phyloP scores from a whole-genome alignment of 2,797 vertebrate species.

The Scyliorhinus canicula region DNA sequence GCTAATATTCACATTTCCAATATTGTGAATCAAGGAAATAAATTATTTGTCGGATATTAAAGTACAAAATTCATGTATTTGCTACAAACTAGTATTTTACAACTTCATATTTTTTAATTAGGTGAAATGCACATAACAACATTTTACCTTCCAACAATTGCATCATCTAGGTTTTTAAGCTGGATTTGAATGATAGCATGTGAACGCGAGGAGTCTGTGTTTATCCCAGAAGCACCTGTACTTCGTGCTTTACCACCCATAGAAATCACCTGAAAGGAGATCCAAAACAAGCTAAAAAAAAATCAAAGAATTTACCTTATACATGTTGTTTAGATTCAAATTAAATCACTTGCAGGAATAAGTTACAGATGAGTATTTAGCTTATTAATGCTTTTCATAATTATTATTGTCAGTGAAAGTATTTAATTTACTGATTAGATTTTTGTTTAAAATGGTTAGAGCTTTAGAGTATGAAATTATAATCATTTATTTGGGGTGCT shows the following conservation, averaged over 20 bases:
- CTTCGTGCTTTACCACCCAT: slow-evolving; percentile 74
- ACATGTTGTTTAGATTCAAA: background rate
- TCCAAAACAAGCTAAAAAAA: background rate
- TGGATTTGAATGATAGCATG: slow-evolving; percentile 89
- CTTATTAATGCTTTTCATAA: background rate
- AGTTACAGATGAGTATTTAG: background rate
- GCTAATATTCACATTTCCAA: background rate
- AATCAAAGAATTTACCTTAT: background rate
- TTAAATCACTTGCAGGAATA: background rate
- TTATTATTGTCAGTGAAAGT: background rate
- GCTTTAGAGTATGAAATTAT: background rate
- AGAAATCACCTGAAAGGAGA: slow-evolving; percentile 65
- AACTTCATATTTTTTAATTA: background rate
- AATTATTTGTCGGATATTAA: background rate
- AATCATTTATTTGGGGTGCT: background rate
- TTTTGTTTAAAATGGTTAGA: background rate
- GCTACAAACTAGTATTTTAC: background rate
- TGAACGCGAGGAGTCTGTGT: slow-evolving; percentile 79
- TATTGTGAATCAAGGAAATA: background rate
- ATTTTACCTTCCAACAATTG: slow-evolving; percentile 69
- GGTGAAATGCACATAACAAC: background rate
- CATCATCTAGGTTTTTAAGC: slow-evolving; percentile 64
- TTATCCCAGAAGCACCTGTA: slow-evolving; percentile 76
- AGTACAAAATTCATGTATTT: background rate
- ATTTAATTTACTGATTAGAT: background rate